Evolutionary conservation across 2,888 invertebrate genomes (phyloP), one percentile per base, ranked within the genome.

Genomic region (Syrista parreyssii): DNA sequence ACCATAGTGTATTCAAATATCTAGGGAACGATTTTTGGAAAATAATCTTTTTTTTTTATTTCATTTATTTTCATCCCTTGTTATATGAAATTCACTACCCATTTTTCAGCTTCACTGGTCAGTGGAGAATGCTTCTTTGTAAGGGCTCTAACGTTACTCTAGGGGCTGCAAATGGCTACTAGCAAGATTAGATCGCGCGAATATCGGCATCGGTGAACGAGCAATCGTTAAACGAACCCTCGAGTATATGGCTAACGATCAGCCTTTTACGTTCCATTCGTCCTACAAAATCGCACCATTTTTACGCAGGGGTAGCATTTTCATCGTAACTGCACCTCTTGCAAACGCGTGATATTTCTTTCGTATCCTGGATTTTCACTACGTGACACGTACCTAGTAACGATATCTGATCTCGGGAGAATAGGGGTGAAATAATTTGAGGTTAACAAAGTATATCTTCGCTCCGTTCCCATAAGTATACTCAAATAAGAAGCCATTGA

Each of bases 151-250:
- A 55, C 55, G 55, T 55, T 55, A 3, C 32, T 9, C 34, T 2
- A 30, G 33, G 55, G 12, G 68, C 32, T 68, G 33, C 15, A 40
- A 12, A 32, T 34, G 12, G 55, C 40, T 55, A 30, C 31, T 68
- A 40, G 68, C 33, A 68, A 76, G 79, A 79, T 79, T 76, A 76
- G 79, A 79, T 76, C 76, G 75, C 68, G 68, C 32, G 76, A 76
- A 76, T 76, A 75, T 68, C 40, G 23, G 35, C 15, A 55, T 31
- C 75, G 76, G 76, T 35, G 79, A 76, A 75, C 71, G 79, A 76
- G 72, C 74, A 74, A 74, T 73, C 68, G 73, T 73, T 73, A 23
- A 68, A 34, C 15, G 33, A 71, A 34, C 55, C 34, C 74, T 55
- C 33, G 55, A 33, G 40, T 23, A 35, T 71, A 76, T 74, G 31